Evolutionary conservation across 2,113 vertebrate genomes (phyloP).

Genomic region (Otis tarda): DNA sequence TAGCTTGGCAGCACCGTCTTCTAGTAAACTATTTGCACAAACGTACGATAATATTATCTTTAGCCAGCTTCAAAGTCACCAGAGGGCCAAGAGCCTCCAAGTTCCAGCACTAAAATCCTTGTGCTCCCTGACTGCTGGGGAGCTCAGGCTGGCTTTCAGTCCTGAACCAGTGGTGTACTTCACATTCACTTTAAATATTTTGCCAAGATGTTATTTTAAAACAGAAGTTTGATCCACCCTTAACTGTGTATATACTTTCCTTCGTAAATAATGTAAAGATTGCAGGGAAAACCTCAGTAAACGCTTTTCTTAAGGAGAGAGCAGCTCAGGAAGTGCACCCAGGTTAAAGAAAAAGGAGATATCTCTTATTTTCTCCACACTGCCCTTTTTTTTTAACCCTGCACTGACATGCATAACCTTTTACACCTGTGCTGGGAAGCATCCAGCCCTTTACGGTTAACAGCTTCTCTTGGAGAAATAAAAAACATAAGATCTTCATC

Average conservation of each 20-base stretch:
- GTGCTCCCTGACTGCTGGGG: neutral
- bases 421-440: slow-evolving; percentile 28
- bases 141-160: neutral
- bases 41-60: slow-evolving; percentile 56
- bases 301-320: neutral
- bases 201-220: slow-evolving; percentile 12
- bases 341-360: neutral
- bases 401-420: neutral
- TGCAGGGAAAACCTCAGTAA: neutral
- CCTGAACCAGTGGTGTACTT: neutral
- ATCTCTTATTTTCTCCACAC: neutral
- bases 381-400: neutral
- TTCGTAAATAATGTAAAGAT: neutral
- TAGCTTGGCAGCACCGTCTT: neutral
- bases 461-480: neutral
- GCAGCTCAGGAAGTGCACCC: neutral
- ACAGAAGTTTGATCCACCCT: neutral
- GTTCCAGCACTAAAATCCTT: neutral
- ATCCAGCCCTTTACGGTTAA: slow-evolving; percentile 15
- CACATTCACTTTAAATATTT: slow-evolving; percentile 12
- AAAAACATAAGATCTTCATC: neutral
- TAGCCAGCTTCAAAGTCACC: slow-evolving; percentile 26
- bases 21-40: slow-evolving; percentile 43
- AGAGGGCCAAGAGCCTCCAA: neutral
- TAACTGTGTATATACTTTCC: neutral